phyloP scores from a whole-genome alignment of 2,797 vertebrate genomes.

The Tiaroga cobitis region DNA sequence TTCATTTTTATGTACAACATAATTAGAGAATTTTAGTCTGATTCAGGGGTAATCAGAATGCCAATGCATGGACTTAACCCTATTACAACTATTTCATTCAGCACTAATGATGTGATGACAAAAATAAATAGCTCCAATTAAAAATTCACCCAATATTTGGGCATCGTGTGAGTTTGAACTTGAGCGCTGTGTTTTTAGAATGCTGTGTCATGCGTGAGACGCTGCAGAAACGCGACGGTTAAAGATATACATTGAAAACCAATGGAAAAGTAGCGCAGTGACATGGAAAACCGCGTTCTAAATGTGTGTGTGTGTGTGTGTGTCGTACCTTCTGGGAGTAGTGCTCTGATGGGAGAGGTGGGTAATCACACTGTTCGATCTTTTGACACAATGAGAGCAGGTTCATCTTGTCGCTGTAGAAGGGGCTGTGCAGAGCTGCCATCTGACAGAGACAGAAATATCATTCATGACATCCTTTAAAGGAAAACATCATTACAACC shows the following conservation, averaged over 20 bases:
- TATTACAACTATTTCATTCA: no score
- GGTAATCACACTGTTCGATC: constrained; percentile 89
- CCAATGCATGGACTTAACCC: no score
- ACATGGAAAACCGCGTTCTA: not conserved
- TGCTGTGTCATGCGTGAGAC: not conserved
- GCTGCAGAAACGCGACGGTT: not conserved
- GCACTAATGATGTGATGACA: no score
- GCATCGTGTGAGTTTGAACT: not conserved
- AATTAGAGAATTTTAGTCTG: no score
- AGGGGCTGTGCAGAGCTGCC: constrained; percentile 88
- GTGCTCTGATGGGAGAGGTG: constrained; percentile 84
- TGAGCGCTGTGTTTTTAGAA: not conserved
- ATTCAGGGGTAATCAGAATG: no score
- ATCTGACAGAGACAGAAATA: constrained; percentile 72
- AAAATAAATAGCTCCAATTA: not conserved
- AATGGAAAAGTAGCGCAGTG: not conserved
- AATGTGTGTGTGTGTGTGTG: not conserved
- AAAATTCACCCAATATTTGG: no score
- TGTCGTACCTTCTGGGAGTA: constrained; percentile 84
- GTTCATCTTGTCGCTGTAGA: constrained; percentile 91
- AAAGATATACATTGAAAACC: not conserved
- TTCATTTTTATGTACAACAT: no score
- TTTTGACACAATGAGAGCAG: constrained; percentile 87
- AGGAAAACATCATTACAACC: not conserved
- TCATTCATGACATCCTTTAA: not conserved